phyloP scores from a whole-genome alignment of 92 coral and sea anemone genomes.

The Porites lobata region DNA sequence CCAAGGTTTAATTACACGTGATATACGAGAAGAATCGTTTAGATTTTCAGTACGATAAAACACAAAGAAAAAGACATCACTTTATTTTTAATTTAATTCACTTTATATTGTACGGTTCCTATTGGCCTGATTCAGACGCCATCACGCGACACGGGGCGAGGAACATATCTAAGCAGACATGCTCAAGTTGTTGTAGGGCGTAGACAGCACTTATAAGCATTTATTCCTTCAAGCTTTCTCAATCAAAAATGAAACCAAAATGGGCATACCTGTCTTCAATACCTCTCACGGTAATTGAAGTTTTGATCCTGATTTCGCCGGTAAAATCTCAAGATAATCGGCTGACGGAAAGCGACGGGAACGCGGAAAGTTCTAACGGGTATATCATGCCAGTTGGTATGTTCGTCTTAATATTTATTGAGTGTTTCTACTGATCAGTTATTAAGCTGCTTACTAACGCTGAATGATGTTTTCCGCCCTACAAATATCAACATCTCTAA shows the following conservation, averaged over 20 bases:
- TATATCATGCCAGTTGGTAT: conserved; percentile 17
- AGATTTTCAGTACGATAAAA: not conserved
- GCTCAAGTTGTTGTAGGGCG: not conserved
- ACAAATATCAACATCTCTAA: too few species aligned
- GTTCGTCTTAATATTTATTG: not conserved
- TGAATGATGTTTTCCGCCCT: not conserved
- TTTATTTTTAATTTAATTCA: not conserved
- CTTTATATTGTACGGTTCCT: too few species aligned
- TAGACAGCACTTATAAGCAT: not conserved
- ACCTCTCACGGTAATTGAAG: not conserved
- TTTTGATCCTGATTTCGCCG: not conserved
- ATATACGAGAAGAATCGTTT: not conserved
- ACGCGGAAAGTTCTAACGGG: not conserved
- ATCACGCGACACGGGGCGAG: too few species aligned
- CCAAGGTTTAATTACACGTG: not conserved
- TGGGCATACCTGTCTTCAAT: too few species aligned
- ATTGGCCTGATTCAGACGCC: too few species aligned
- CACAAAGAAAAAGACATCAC: not conserved
- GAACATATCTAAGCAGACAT: too few species aligned
- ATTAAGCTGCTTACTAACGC: not conserved
- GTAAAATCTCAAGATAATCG: not conserved
- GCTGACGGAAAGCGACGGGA: not conserved
- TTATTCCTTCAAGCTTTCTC: not conserved
- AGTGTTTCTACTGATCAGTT: not conserved
- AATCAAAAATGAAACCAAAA: not conserved